Evolutionary conservation across 2,113 vertebrate genomes (phyloP).

Genomic region (Lethenteron reissneri): DNA sequence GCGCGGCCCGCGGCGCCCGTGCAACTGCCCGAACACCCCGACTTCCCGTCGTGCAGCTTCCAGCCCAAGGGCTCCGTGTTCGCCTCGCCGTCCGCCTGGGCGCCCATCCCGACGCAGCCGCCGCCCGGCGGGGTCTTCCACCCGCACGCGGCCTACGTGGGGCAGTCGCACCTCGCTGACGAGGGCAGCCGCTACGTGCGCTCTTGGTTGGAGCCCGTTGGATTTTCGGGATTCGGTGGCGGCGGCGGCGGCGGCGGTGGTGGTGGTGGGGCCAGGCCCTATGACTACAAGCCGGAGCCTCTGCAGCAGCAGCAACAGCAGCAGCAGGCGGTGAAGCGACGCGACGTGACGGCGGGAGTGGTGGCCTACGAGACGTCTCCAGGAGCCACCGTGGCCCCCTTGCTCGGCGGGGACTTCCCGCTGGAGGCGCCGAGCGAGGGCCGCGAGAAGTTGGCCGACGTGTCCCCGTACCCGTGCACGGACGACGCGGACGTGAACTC

Average conservation of each 20-base stretch:
- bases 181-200: slow-evolving; percentile 50
- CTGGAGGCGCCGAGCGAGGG: neutral
- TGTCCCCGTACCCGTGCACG: neutral
- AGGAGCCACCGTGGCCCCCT: neutral
- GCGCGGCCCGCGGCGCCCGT: neutral
- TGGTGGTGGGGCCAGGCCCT: slow-evolving; percentile 59
- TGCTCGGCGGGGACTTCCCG: neutral
- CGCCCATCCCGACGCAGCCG: slow-evolving; percentile 49
- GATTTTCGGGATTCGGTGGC: slow-evolving; percentile 18
- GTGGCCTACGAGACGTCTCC: neutral
- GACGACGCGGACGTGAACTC: neutral
- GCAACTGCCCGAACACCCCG: slow-evolving; percentile 41
- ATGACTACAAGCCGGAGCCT: slow-evolving; percentile 86
- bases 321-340: slow-evolving; percentile 31
- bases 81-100: slow-evolving; percentile 55
- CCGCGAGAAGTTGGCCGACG: neutral
- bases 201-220: slow-evolving; percentile 72
- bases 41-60: slow-evolving; percentile 63
- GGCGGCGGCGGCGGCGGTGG: slow-evolving; percentile 67
- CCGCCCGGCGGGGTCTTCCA: slow-evolving; percentile 52
- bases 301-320: slow-evolving; percentile 12
- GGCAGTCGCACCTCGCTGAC: slow-evolving; percentile 32
- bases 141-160: slow-evolving; percentile 43
- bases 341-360: slow-evolving; percentile 15
- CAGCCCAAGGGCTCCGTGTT: slow-evolving; percentile 67